Percentiles rank a stretch among this genome's conserved stretches.
Evolutionary conservation across 2,888 invertebrate genomes (phyloP).

Genomic region (Rhimphoctona megacephalus): DNA sequence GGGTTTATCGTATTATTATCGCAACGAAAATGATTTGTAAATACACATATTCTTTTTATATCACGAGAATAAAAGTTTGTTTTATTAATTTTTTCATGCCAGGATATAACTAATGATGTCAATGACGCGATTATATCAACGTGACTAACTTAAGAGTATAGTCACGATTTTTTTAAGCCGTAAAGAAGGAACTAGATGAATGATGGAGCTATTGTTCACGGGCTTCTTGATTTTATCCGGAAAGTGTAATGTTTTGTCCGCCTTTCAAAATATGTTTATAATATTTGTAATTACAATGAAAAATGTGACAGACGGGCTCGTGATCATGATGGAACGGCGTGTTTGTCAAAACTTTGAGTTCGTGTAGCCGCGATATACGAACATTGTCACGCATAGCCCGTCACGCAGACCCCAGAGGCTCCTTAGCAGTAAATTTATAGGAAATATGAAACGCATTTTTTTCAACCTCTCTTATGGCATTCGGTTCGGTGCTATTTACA

Average conservation of each 20-base stretch:
- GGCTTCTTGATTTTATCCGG: not conserved
- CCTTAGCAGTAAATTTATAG: conserved; percentile 33
- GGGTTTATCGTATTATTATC: not conserved
- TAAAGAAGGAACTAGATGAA: not conserved
- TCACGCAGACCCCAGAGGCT: conserved; percentile 32
- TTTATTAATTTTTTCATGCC: conserved; percentile 9
- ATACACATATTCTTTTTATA: not conserved
- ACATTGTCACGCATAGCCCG: conserved; percentile 28
- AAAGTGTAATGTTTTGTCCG: conserved; percentile 16
- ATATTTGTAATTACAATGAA: conserved; percentile 32
- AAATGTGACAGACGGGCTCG: conserved; percentile 41
- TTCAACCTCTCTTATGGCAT: conserved; percentile 32
- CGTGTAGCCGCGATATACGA: conserved; percentile 15
- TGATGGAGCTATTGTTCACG: conserved; percentile 23
- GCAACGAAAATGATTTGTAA: not conserved
- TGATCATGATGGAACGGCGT: conserved; percentile 49
- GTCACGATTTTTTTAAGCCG: not conserved
- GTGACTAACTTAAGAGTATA: not conserved
- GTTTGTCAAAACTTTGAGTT: conserved; percentile 35
- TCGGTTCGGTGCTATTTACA: conserved; percentile 52
- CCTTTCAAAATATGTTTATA: conserved; percentile 9
- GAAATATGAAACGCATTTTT: conserved; percentile 49
- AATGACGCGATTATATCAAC: not conserved
- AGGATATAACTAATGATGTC: not conserved
- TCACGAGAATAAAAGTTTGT: not conserved